A percentile compares a stretch with the other conserved stretches of the same genome.
phyloP scores from a whole-genome alignment of 2,797 vertebrate species.

The Coranthus polyacanthus region DNA sequence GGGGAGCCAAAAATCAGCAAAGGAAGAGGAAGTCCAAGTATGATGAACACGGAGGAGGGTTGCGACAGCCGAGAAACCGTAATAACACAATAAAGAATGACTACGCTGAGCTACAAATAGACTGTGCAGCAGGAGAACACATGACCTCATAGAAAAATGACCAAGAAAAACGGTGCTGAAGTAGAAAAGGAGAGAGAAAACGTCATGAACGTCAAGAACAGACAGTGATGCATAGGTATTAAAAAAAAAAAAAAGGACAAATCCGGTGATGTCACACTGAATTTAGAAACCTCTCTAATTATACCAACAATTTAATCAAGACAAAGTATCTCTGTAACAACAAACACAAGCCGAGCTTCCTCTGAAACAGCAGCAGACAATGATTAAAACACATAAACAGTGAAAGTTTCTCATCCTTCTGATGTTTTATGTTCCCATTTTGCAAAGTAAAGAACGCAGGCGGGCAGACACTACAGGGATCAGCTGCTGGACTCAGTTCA shows the following conservation, averaged over 20 bases:
- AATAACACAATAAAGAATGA: slow-evolving; percentile 38
- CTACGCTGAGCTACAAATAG: not conserved
- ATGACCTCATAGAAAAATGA: slow-evolving; percentile 63
- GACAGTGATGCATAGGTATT: slow-evolving; percentile 24
- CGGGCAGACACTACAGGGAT: slow-evolving; percentile 83
- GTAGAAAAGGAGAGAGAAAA: slow-evolving; percentile 56
- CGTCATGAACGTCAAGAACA: too few species aligned
- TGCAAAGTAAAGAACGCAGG: slow-evolving; percentile 83
- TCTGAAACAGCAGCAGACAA: too few species aligned
- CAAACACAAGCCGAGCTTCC: too few species aligned
- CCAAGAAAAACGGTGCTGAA: slow-evolving; percentile 70
- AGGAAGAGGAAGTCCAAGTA: slow-evolving; percentile 24
- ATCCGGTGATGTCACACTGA: too few species aligned
- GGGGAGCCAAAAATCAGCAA: slow-evolving; percentile 36
- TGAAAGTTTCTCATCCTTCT: too few species aligned
- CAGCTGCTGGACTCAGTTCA: slow-evolving; percentile 89
- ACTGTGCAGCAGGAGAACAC: slow-evolving; percentile 30
- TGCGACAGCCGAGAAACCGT: slow-evolving; percentile 47
- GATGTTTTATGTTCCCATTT: not conserved
- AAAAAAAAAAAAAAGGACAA: too few species aligned
- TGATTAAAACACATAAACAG: too few species aligned
- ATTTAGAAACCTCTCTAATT: too few species aligned
- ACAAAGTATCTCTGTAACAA: too few species aligned
- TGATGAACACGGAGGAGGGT: slow-evolving; percentile 49
- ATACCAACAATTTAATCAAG: too few species aligned